Conservation (phyloP, 2,113 vertebrate species). For the Dasyurus viverrinus region DNA sequence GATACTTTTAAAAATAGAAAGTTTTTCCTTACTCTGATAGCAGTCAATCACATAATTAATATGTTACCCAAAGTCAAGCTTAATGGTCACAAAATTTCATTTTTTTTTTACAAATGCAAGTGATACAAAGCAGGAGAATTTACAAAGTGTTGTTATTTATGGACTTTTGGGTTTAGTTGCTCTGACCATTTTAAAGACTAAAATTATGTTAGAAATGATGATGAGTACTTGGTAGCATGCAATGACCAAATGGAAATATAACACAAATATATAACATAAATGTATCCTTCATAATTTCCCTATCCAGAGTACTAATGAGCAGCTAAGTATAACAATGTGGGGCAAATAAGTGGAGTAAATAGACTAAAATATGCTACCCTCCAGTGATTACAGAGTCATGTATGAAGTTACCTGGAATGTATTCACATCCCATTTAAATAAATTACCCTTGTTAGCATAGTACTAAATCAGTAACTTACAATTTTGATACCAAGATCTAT, state of each 20-base stretch:
- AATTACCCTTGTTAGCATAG: neutral
- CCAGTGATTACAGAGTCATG: no score
- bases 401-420: neutral
- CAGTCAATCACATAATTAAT: neutral
- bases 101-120: neutral
- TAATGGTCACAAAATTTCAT: neutral
- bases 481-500: no score
- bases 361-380: neutral
- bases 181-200: neutral
- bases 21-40: slow-evolving; percentile 12
- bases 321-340: no score
- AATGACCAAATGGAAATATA: neutral
- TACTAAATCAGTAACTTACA: neutral
- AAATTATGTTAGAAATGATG: neutral
- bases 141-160: neutral
- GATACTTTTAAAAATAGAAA: neutral
- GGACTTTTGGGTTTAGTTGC: neutral
- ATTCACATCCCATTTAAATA: neutral
- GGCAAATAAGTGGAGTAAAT: neutral
- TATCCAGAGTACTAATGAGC: neutral
- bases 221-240: neutral
- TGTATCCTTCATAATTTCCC: neutral
- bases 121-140: neutral
- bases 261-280: neutral
- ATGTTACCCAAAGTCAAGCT: neutral